These are phyloP conservation scores for Brachionus rotundiformis DNA, from an alignment of 1,140 invertebrate species.

Conservation along the genomic window DNA sequence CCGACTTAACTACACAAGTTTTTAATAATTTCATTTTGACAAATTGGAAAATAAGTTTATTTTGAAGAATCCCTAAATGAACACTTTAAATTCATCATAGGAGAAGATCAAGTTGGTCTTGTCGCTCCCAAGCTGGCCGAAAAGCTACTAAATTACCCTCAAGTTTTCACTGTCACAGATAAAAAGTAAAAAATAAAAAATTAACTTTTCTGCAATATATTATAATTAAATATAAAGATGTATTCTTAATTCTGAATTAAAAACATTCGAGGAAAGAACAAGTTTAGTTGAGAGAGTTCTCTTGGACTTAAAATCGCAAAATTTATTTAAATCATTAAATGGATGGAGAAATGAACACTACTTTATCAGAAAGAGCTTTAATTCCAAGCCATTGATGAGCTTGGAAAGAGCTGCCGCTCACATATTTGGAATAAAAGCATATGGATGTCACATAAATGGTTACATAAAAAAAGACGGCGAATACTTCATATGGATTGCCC, in stretches of 20 bases:
- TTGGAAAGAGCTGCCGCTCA: conserved; percentile 61
- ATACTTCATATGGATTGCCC: conserved; percentile 79
- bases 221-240: conserved; percentile 32
- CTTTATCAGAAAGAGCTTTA: conserved; percentile 42
- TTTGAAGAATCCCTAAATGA: neutral
- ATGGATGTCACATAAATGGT: conserved; percentile 90
- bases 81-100: conserved; percentile 71
- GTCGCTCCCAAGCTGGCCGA: conserved; percentile 78
- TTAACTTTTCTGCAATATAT: too few relatives aligned
- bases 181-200: neutral
- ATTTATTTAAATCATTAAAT: neutral
- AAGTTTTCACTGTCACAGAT: conserved; percentile 73
- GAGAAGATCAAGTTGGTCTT: conserved; percentile 81
- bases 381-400: conserved; percentile 14
- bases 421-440: conserved; percentile 86
- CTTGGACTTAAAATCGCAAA: conserved; percentile 10
- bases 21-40: too few relatives aligned
- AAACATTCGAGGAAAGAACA: conserved; percentile 21
- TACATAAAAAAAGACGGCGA: conserved; percentile 68
- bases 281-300: neutral
- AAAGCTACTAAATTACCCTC: conserved; percentile 74
- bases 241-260: neutral
- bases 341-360: conserved; percentile 42
- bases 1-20: neutral
- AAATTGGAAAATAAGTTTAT: neutral